Base-by-base conservation (phyloP, 2,113 vertebrate species). In the Pelmatolapia mariae region DNA sequence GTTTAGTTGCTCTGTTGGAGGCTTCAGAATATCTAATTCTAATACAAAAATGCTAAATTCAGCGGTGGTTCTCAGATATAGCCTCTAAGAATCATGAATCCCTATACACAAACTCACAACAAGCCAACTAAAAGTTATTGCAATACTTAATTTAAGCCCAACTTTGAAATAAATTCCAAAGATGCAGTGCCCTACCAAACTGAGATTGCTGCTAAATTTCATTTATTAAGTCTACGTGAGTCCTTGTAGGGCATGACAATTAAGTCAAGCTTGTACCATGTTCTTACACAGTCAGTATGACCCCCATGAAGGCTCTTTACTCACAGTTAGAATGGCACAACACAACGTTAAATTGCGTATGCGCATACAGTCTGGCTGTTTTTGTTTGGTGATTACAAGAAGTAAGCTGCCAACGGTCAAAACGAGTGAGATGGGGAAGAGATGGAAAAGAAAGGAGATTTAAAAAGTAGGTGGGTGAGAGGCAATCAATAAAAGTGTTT, bases 401-500 rank as follows among this genome's bases (percentile, higher is more conserved):
- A 81, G 45, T 26, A 12, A 19, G 56, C 73, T 11, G 71, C 13
- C 6, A 29, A 78, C 18, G 36, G 45, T 63, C 29, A 18, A 71
- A 81, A 56, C 4, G 7, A 84, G 45, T 16, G n/a, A 57, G 22
- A 85, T 3, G 18, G 10, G 3, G 8, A 50, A 43, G 56, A 84
- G 29, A 83, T 22, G 50, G 79, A 54, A 87, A 86, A 89, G 33
- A 83, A 84, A 87, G n/a, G 80, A 86, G 83, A 88, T 83, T 88
- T 82, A 83, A 83, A 90, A 66, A 80, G 63, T 45, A 54, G 24
- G 63, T 83, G 57, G 80, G 78, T 52, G 83, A 86, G 80, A 89
- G 63, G 84, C 26, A 10, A 91, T 90, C 85, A 83, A 92, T 95
- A 84, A 89, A 91, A 80, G 61, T 29, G 52, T 68, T 93, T 92